These are phyloP conservation scores for Sylvicola fuscatus DNA, from an alignment of 2,888 invertebrate genomes.

Conservation along the genomic window DNA sequence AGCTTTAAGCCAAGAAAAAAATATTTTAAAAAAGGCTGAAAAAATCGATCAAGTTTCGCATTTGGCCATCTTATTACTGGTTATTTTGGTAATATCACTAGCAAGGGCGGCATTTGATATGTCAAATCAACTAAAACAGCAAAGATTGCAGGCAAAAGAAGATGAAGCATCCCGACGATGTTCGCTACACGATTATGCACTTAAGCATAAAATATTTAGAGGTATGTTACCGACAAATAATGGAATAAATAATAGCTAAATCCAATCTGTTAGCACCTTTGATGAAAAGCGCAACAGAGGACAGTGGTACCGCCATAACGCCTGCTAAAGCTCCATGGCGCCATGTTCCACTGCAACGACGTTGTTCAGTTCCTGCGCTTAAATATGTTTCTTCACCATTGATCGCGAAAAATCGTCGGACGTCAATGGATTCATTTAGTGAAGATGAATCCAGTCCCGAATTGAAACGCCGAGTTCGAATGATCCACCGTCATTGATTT, in stretches of 20 bases:
- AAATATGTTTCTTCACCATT: not conserved
- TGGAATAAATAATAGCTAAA: not conserved
- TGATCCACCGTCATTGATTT: slow-evolving; percentile 20
- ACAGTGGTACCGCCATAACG: too few species aligned
- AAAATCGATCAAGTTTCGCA: slow-evolving; percentile 5
- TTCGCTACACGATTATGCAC: slow-evolving; percentile 22
- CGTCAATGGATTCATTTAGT: slow-evolving; percentile 14
- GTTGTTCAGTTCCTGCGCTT: not conserved
- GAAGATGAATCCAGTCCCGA: slow-evolving; percentile 13
- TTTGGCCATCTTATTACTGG: slow-evolving; percentile 6
- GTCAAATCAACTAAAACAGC: slow-evolving; percentile 5
- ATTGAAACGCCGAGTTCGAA: slow-evolving; percentile 19
- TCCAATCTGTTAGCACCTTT: too few species aligned
- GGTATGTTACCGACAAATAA: not conserved
- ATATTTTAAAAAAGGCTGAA: not conserved
- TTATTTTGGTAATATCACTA: slow-evolving; percentile 7
- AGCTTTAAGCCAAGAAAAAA: too few species aligned
- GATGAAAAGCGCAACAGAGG: too few species aligned
- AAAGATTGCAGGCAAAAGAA: not conserved
- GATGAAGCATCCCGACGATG: slow-evolving; percentile 12
- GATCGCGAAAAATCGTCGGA: slow-evolving; percentile 9
- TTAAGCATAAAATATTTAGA: slow-evolving; percentile 10
- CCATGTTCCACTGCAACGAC: not conserved
- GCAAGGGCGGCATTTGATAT: slow-evolving; percentile 8
- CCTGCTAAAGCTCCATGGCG: not conserved